These are phyloP conservation scores for Myanophis thanlyinensis DNA, from an alignment of 2,113 vertebrate genomes.

Conservation along the genomic window DNA sequence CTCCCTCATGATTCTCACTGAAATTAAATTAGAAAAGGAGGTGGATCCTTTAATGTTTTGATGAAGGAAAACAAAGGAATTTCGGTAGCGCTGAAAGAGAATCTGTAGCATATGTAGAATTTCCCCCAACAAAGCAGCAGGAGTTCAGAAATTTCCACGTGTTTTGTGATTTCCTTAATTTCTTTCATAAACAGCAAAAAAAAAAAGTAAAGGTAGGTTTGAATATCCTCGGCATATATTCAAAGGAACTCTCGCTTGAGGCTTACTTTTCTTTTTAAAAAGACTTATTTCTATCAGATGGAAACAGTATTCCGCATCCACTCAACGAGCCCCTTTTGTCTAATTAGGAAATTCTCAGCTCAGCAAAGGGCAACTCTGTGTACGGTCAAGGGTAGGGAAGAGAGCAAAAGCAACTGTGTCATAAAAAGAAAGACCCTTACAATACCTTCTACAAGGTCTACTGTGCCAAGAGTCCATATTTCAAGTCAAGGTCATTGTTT, in stretches of 20 bases:
- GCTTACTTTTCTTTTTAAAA: not conserved
- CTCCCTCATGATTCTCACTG: not conserved
- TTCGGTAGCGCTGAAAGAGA: not conserved
- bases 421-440: not conserved
- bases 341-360: not conserved
- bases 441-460: not conserved
- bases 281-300: not conserved
- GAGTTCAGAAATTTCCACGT: not conserved
- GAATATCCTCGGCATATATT: too few relatives aligned
- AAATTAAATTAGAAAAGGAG: not conserved
- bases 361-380: not conserved
- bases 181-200: not conserved
- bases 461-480: not conserved
- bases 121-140: not conserved
- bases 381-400: not conserved
- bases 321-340: not conserved
- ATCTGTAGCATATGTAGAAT: not conserved
- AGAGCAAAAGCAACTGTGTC: not conserved
- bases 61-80: not conserved
- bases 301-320: too few relatives aligned
- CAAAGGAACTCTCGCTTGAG: not conserved
- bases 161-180: not conserved
- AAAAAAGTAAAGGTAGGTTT: not conserved
- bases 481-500: not conserved
- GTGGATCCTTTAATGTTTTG: not conserved